A percentile compares a stretch with the other conserved stretches of the same genome.
Evolutionary conservation across 2,797 vertebrate genomes (phyloP).

Genomic region (Lepilemur septentrionalis): DNA sequence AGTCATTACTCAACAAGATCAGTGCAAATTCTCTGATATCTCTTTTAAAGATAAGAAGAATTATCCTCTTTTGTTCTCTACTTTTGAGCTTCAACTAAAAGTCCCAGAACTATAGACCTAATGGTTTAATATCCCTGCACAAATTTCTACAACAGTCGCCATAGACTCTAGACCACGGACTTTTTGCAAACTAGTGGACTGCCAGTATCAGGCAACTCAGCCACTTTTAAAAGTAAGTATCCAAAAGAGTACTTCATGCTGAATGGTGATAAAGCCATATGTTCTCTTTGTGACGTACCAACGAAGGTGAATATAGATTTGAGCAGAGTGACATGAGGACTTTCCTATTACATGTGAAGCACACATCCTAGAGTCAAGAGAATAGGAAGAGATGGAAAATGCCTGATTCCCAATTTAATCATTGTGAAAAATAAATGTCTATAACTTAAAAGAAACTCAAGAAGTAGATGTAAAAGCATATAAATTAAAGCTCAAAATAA

Average conservation of each 20-base stretch:
- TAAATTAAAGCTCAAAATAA: not conserved
- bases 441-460: not conserved
- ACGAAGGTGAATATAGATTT: not conserved
- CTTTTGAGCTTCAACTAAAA: not conserved
- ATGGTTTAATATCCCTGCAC: not conserved
- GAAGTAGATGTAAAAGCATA: not conserved
- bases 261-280: not conserved
- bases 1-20: not conserved
- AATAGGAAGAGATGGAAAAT: not conserved
- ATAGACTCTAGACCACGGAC: not conserved
- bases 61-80: not conserved
- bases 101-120: not conserved
- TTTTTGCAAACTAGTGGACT: not conserved
- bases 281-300: not conserved
- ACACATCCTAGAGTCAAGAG: not conserved
- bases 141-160: not conserved
- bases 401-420: not conserved
- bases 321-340: not conserved
- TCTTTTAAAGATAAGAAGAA: not conserved
- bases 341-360: not conserved
- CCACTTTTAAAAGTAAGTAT: not conserved
- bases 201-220: not conserved
- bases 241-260: not conserved
- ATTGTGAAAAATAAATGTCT: not conserved
- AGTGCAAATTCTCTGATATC: not conserved